These are phyloP conservation scores for Thalpophila matura DNA, from an alignment of 2,888 invertebrate genomes.

Conservation along the genomic window DNA sequence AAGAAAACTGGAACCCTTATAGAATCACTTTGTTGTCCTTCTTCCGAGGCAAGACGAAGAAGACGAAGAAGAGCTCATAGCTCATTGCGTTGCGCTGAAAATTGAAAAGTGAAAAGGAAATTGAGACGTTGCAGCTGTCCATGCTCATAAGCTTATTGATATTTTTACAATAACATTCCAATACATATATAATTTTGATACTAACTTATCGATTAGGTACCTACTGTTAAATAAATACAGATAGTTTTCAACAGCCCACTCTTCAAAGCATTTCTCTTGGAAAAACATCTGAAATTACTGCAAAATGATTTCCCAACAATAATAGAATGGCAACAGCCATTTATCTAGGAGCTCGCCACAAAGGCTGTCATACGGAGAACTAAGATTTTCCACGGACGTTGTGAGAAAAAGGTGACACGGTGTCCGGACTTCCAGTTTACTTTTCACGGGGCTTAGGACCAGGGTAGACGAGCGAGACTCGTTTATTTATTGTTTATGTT, in stretches of 20 bases:
- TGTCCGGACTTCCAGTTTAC: constrained; percentile 45
- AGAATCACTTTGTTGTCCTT: no score
- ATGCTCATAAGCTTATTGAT: no score
- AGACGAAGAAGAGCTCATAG: no score
- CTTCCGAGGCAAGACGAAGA: no score
- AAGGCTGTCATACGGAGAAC: constrained; percentile 53
- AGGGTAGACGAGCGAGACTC: constrained; percentile 9
- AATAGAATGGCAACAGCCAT: constrained; percentile 41
- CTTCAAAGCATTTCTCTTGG: background rate
- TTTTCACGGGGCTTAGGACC: constrained; percentile 35
- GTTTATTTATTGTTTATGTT: background rate
- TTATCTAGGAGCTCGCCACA: constrained; percentile 42
- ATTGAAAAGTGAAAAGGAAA: no score
- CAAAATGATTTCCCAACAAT: constrained; percentile 29
- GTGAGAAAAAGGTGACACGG: constrained; percentile 49
- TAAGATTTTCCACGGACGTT: constrained; percentile 43
- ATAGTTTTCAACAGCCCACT: background rate
- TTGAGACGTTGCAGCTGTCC: no score
- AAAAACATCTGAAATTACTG: constrained; percentile 12
- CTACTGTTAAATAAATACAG: no score
- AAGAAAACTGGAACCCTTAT: no score
- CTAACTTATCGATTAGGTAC: no score
- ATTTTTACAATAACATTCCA: no score
- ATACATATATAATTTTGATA: no score
- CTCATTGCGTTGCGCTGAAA: no score